Evolutionary conservation across 92 coral and sea anemone species (phyloP), one percentile per base, ranked within the genome.

Genomic region (Parazoanthus atlanticus): DNA sequence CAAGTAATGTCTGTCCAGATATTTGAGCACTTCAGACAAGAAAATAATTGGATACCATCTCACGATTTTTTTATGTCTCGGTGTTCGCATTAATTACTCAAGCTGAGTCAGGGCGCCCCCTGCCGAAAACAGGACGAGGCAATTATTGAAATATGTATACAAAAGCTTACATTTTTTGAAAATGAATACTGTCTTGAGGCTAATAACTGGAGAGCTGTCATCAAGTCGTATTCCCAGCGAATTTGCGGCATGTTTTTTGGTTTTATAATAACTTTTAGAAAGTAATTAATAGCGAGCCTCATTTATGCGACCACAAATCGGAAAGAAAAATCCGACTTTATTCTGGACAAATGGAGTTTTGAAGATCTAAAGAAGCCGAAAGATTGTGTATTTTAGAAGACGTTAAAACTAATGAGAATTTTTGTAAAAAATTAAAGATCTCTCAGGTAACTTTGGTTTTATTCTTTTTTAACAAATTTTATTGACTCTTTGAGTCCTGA

Each of bases 211-310:
- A 29, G 67, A 70, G 78, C 41, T 84, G 87, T 70, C 87, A 69
- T 69, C 87, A 84, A 72, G 29, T 84, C 16, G 6, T 5, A 43
- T 70, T 47, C 87, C 77, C 78, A 70, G 87, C 78, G 58, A 84
- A 84, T 71, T 70, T 70, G 28, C 67, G 33, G n/a, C 54, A 43
- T 46, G n/a, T 21, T 41, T 8, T 46, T 43, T 84, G 15, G 32
- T 32, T 41, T 41, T n/a, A 12, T 65, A 82, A 41, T 49, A 41
- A 16, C 40, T 70, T 83, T 28, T 31, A 21, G 43, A 58, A 56
- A 31, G 64, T 11, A 69, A 66, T 67, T 61, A 40, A 5, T n/a
- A 12, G 12, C 12, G 26, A 46, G 6, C 17, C 54, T 70, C 49
- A 40, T 65, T 82, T 82, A 36, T 66, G 19, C 86, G 6, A 19